Evolutionary conservation across 2,113 vertebrate species (phyloP).

Genomic region (Scartelaos histophorus): DNA sequence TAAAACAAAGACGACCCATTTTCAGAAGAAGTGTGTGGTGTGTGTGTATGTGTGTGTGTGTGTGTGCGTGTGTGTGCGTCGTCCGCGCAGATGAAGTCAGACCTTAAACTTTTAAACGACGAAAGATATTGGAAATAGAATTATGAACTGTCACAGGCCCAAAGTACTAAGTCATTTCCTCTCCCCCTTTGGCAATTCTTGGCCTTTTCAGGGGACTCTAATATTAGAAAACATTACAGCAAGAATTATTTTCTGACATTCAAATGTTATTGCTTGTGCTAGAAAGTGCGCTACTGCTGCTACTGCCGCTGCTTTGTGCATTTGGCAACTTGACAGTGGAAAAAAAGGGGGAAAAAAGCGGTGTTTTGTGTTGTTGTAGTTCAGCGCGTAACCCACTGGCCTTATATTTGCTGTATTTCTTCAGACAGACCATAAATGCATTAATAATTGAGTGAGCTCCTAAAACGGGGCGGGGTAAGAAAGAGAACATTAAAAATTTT

Average conservation of each 20-base stretch:
- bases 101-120: conserved; percentile 70
- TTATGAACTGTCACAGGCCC: conserved; percentile 66
- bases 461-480: conserved; percentile 36
- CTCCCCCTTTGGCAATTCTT: conserved; percentile 58
- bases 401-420: conserved; percentile 26
- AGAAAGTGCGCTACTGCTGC: background rate
- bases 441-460: conserved; percentile 70
- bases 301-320: conserved; percentile 30
- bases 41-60: conserved; percentile 30
- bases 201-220: conserved; percentile 64
- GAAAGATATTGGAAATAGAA: conserved; percentile 71
- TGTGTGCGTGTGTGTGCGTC: conserved; percentile 48
- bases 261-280: conserved; percentile 67
- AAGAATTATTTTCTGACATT: conserved; percentile 78
- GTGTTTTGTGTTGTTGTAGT: conserved; percentile 23
- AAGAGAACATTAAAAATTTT: conserved; percentile 57
- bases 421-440: conserved; percentile 51
- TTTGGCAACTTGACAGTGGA: conserved; percentile 38
- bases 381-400: conserved; percentile 26
- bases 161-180: conserved; percentile 58
- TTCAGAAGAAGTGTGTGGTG: conserved; percentile 16
- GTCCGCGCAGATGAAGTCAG: conserved; percentile 51
- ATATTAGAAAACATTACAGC: conserved; percentile 75
- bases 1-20: background rate
- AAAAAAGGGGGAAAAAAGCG: background rate